A percentile compares a stretch with the other conserved stretches of the same genome.
Conservation (phyloP, 2,797 vertebrate species). For the Dicrostonyx torquatus region DNA sequence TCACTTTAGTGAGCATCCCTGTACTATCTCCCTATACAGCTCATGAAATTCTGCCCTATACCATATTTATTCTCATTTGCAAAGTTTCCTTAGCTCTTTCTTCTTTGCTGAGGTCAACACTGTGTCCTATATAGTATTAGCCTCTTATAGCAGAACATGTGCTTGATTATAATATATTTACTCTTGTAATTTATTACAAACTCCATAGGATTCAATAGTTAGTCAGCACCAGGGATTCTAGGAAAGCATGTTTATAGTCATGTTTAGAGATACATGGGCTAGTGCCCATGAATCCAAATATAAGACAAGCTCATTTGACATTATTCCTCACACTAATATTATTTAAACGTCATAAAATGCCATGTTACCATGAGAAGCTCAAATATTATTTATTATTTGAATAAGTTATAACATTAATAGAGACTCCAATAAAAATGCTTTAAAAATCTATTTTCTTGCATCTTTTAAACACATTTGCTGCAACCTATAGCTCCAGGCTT, state of each 20-base stretch:
- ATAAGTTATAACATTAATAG: neutral
- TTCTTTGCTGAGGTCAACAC: neutral
- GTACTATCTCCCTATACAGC: fast-evolving
- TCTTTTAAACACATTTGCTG: neutral
- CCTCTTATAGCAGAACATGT: neutral
- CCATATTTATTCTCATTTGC: neutral
- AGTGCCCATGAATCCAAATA: slow-evolving; percentile 4
- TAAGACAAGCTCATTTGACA: neutral
- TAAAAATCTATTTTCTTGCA: neutral
- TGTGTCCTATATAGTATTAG: neutral
- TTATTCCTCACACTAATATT: neutral
- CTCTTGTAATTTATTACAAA: slow-evolving; percentile 2
- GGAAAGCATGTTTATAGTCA: neutral
- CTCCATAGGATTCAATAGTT: neutral
- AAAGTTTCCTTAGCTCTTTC: neutral
- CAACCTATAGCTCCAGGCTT: neutral
- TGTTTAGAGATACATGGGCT: neutral
- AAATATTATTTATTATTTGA: neutral
- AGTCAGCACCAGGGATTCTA: neutral
- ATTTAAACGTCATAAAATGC: neutral
- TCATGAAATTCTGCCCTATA: neutral
- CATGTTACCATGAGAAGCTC: neutral
- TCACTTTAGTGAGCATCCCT: neutral
- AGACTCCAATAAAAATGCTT: neutral
- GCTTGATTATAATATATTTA: neutral